Evolutionary conservation across 1,140 invertebrate species (phyloP).

Genomic region (Bombyx mandarina): DNA sequence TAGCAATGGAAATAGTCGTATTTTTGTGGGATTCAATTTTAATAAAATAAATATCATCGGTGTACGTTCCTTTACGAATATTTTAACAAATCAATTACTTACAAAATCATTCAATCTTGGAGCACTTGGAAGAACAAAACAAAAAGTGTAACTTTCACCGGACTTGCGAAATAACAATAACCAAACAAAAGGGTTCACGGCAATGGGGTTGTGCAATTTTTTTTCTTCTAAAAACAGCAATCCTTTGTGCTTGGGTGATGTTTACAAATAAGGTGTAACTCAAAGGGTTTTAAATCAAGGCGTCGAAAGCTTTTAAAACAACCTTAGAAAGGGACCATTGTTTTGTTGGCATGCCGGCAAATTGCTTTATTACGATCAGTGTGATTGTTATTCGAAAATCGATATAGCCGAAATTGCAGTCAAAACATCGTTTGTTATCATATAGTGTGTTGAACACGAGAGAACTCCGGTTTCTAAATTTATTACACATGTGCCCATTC

Average conservation of each 20-base stretch:
- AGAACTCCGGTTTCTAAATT: too few relatives aligned
- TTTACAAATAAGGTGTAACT: conserved; percentile 65
- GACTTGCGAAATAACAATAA: conserved; percentile 28
- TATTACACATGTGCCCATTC: too few relatives aligned
- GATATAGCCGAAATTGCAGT: conserved; percentile 60
- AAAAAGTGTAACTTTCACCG: conserved; percentile 40
- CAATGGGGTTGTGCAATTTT: conserved; percentile 61
- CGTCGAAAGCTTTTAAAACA: conserved; percentile 67
- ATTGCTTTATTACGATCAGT: conserved; percentile 65
- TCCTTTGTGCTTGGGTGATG: conserved; percentile 58
- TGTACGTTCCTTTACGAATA: too few relatives aligned
- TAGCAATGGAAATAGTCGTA: too few relatives aligned
- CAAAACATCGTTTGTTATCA: conserved; percentile 58
- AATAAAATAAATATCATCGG: too few relatives aligned
- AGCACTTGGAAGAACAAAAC: neutral
- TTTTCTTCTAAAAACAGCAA: conserved; percentile 49
- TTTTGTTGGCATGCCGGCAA: conserved; percentile 61
- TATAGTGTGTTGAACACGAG: conserved; percentile 10
- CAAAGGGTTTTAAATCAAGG: conserved; percentile 70
- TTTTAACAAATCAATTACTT: too few relatives aligned
- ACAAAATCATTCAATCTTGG: conserved; percentile 11
- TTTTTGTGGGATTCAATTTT: too few relatives aligned
- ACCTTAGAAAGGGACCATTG: conserved; percentile 62
- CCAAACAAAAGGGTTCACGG: conserved; percentile 50
- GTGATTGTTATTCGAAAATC: conserved; percentile 48